Percentiles rank a stretch among this genome's conserved stretches.
These are phyloP conservation scores for Oxygymnocypris stewartii DNA, from an alignment of 2,113 vertebrate species.

Conservation along the genomic window DNA sequence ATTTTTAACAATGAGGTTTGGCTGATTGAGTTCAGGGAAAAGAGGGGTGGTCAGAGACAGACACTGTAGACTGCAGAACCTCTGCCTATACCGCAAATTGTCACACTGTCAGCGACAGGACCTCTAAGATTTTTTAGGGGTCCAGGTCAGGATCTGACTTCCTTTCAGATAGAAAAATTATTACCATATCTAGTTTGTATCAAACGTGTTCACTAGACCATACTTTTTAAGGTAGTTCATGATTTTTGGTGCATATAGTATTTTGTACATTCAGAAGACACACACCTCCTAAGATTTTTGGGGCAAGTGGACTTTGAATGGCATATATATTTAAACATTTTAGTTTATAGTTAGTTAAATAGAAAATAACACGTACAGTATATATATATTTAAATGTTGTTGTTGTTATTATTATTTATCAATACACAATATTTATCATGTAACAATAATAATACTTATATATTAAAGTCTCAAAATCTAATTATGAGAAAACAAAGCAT, in stretches of 20 bases:
- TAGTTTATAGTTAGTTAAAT: too few species aligned
- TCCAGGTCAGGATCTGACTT: neutral
- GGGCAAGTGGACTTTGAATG: neutral
- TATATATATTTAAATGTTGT: too few species aligned
- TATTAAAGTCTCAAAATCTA: too few species aligned
- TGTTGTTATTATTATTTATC: too few species aligned
- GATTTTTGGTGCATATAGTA: neutral
- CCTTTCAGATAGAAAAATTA: neutral
- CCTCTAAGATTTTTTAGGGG: neutral
- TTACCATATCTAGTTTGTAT: neutral
- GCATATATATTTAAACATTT: neutral
- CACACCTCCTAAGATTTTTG: neutral
- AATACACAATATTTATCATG: too few species aligned
- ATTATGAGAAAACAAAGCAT: too few species aligned
- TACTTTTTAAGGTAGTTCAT: neutral
- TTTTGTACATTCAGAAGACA: neutral
- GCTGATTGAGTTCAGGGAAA: slow-evolving; percentile 58
- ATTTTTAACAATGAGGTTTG: slow-evolving; percentile 60
- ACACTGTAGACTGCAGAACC: slow-evolving; percentile 15
- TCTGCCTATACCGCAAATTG: neutral
- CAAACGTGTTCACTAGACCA: neutral
- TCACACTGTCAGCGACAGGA: neutral
- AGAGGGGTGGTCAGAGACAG: slow-evolving; percentile 53
- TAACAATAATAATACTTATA: too few species aligned
- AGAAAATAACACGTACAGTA: too few species aligned